Percentiles rank a stretch among this genome's conserved stretches.
phyloP scores from a whole-genome alignment of 2,888 invertebrate genomes.

The Drosophila buzzatii region DNA sequence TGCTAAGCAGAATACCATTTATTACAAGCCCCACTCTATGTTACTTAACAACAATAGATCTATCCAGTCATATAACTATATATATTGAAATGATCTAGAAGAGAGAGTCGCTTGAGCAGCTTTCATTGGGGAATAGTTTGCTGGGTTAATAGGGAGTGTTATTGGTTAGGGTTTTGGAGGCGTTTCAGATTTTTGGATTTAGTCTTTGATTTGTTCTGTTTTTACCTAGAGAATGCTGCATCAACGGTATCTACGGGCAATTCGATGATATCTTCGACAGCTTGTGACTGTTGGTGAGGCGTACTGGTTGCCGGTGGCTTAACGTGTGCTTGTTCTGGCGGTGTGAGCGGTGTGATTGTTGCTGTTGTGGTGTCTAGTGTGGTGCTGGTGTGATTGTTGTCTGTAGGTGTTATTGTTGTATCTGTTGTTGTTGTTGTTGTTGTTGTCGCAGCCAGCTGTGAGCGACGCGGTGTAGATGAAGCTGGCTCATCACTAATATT shows the following conservation, averaged over 20 bases:
- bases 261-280: slow-evolving; percentile 77
- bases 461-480: slow-evolving; percentile 77
- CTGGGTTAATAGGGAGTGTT: not conserved
- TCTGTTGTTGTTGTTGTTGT: slow-evolving; percentile 30
- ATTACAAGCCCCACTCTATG: not conserved
- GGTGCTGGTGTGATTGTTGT: slow-evolving; percentile 73
- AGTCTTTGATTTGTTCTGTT: slow-evolving; percentile 5
- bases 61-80: not conserved
- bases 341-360: slow-evolving; percentile 79
- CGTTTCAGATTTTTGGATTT: slow-evolving; percentile 4
- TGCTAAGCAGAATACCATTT: not conserved
- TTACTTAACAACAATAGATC: not conserved
- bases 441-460: slow-evolving; percentile 54
- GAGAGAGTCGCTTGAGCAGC: not conserved
- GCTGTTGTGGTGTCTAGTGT: slow-evolving; percentile 66
- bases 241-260: slow-evolving; percentile 83
- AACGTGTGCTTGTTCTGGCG: slow-evolving; percentile 61
- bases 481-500: slow-evolving; percentile 69
- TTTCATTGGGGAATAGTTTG: not conserved
- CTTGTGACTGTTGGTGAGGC: slow-evolving; percentile 66
- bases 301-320: slow-evolving; percentile 77
- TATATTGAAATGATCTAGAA: not conserved
- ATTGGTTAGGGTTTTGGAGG: not conserved
- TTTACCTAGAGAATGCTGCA: slow-evolving; percentile 81
- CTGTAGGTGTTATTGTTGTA: slow-evolving; percentile 51